phyloP scores from a whole-genome alignment of 2,797 vertebrate species.

The Myotis findleyi region DNA sequence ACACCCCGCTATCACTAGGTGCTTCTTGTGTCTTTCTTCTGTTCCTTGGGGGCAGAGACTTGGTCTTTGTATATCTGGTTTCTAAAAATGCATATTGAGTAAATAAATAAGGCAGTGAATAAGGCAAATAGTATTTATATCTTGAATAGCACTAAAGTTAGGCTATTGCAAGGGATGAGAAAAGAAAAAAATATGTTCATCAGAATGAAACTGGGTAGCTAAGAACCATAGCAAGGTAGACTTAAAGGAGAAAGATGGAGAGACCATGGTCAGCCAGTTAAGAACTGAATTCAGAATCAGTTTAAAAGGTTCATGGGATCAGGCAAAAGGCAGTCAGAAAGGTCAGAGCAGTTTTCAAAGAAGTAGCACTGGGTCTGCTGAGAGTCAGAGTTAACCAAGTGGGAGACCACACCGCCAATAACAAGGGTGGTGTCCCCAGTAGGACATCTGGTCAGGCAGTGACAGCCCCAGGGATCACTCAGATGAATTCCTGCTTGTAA shows the following conservation, averaged over 20 bases:
- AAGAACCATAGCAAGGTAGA: background rate
- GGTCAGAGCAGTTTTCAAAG: background rate
- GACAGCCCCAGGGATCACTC: background rate
- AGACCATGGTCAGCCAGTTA: background rate
- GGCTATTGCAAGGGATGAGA: background rate
- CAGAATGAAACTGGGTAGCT: background rate
- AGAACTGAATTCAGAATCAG: background rate
- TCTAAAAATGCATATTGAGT: background rate
- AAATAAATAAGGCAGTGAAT: background rate
- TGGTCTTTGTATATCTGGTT: background rate
- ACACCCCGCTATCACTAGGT: background rate
- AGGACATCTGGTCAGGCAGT: background rate
- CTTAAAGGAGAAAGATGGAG: background rate
- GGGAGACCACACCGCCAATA: background rate
- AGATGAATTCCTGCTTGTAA: background rate
- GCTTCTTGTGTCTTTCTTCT: background rate
- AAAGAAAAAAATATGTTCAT: background rate
- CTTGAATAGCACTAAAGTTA: background rate
- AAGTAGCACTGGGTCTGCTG: rapidly evolving
- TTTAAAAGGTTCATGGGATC: background rate
- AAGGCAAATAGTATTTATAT: background rate
- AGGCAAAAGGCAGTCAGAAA: background rate
- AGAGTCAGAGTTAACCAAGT: background rate
- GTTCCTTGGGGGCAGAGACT: background rate
- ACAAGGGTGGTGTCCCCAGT: background rate